Evolutionary conservation across 1,140 invertebrate species (phyloP), one percentile per base, ranked within the genome.

Genomic region (Bombus soroeensis): DNA sequence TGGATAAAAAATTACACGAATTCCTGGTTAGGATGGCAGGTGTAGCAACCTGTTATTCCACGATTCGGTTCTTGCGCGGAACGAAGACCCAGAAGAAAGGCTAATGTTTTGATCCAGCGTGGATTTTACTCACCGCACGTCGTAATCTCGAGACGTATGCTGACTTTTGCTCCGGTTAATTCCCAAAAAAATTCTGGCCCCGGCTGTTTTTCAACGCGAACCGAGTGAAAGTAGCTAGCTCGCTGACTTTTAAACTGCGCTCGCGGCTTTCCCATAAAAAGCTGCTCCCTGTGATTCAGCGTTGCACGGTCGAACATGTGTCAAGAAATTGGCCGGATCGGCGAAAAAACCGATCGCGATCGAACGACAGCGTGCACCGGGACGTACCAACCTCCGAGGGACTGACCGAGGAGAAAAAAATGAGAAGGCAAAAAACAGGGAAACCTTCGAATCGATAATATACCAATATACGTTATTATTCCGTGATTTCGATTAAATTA

Each of bases 191-290:
- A 88, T 89, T 47, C 78, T 37, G 72, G 84, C 76, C 34, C 25
- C 79, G 66, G 70, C 37, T 71, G 87, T 90, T 88, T 90, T 92
- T 91, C 72, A 83, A 39, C 87, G 74, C 68, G 86, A 10, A 28
- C 43, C 87, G 82, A 83, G 80, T 79, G 83, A 84, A 88, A 83
- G 81, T 82, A 83, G 77, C 84, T 89, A 86, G 84, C 89, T 90
- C 86, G 87, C 89, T 91, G 89, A 88, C 86, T 92, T 91, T 91
- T 90, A 91, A 91, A 83, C 79, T 68, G 78, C 71, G 74, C 78
- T 77, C 74, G 53, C 70, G 71, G 53, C 70, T 83, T 83, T 62
- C 57, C 70, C 32, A 66, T 87, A 90, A 90, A 90, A 90, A 90
- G 86, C 64, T 57, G 86, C 80, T 81, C 80, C 86, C 39, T 15